These are phyloP conservation scores for Geodia barretti DNA, from an alignment of 37 sponge, comb jelly and placozoan species.

Conservation along the genomic window DNA sequence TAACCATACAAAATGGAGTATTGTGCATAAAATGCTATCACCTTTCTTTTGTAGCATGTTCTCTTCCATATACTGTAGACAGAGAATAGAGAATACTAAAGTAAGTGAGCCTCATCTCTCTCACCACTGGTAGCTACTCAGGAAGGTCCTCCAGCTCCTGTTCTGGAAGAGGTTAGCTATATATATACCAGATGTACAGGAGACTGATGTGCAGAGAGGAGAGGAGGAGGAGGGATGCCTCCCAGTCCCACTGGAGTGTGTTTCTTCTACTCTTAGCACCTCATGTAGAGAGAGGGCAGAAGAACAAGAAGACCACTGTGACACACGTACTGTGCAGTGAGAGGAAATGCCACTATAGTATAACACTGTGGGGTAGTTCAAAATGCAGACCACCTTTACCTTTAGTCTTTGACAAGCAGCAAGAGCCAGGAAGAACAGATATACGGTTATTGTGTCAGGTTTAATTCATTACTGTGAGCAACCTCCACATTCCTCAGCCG, in stretches of 20 bases:
- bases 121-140: slow-evolving; percentile 71
- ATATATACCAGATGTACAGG: slow-evolving; percentile 74
- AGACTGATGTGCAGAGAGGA: slow-evolving; percentile 59
- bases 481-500: slow-evolving; percentile 33
- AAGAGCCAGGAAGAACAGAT: slow-evolving; percentile 50
- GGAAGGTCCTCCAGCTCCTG: slow-evolving; percentile 66
- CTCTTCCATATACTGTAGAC: too few species aligned
- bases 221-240: slow-evolving; percentile 61
- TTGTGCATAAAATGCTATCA: too few species aligned
- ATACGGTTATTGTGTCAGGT: slow-evolving; percentile 71
- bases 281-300: too few species aligned
- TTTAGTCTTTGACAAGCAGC: slow-evolving; percentile 67
- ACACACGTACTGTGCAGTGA: too few species aligned
- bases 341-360: too few species aligned
- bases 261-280: slow-evolving; percentile 78
- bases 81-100: too few species aligned
- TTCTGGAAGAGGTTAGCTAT: slow-evolving; percentile 61
- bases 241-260: slow-evolving; percentile 56
- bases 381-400: too few species aligned
- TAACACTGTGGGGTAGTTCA: too few species aligned
- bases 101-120: too few species aligned
- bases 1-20: too few species aligned
- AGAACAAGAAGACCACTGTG: too few species aligned
- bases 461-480: slow-evolving; percentile 68
- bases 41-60: too few species aligned